phyloP scores from a whole-genome alignment of 1,140 invertebrate species.

The Drosophila orena region DNA sequence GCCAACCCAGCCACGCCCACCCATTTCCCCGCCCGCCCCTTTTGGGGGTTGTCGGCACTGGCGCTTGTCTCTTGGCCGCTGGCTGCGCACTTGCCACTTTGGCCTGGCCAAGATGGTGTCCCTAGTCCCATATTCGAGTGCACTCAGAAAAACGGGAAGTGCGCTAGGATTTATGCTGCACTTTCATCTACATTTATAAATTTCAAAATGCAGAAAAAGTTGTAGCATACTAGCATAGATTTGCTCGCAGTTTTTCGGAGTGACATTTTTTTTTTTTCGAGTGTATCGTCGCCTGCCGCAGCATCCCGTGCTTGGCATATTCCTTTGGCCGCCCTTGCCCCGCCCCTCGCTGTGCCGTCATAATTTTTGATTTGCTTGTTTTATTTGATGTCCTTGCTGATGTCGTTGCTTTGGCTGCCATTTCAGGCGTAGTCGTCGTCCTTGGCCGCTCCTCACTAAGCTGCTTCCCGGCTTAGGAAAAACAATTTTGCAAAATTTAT shows the following conservation, averaged over 20 bases:
- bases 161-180: no score
- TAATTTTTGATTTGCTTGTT: slow-evolving; percentile 84
- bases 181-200: no score
- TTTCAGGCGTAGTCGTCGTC: slow-evolving; percentile 27
- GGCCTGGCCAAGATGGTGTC: slow-evolving; percentile 33
- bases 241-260: no score
- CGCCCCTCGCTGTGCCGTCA: slow-evolving; percentile 79
- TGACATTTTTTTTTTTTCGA: background rate
- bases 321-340: slow-evolving; percentile 48
- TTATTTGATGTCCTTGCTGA: slow-evolving; percentile 81
- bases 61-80: slow-evolving; percentile 62
- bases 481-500: slow-evolving; percentile 84
- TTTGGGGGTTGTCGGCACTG: slow-evolving; percentile 47
- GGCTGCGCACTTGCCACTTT: slow-evolving; percentile 63
- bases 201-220: no score
- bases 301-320: slow-evolving; percentile 30
- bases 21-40: slow-evolving; percentile 1
- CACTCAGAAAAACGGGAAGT: background rate
- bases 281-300: slow-evolving; percentile 12
- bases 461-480: slow-evolving; percentile 80
- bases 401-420: slow-evolving; percentile 71
- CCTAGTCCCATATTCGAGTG: slow-evolving; percentile 7
- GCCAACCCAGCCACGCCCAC: slow-evolving; percentile 28
- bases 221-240: no score
- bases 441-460: slow-evolving; percentile 59